Base-by-base conservation (phyloP, 35 echinoderm and acorn worm genomes). In the Stichopus chloronotus region DNA sequence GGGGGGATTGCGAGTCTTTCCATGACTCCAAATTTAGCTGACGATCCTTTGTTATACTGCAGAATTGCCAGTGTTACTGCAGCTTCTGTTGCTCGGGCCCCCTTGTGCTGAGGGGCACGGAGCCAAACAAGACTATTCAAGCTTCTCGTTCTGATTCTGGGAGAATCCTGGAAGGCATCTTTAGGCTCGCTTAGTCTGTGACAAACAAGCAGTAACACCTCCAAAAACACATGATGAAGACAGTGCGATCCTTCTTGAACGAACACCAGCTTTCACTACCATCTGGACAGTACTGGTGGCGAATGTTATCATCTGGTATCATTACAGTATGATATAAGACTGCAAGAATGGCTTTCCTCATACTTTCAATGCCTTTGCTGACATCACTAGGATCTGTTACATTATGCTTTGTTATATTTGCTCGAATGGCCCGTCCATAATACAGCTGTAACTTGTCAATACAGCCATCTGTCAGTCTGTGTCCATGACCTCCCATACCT, bases 51-150 rank as follows among this genome's bases (percentile, higher is more conserved):
- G 83, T 56, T 87, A 58, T 58, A 87, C 23, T 87, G 83, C 83
- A 87, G 16, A 19, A 87, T 87, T 58, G 53, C 55, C 23, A 87
- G 23, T 57, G 23, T 87, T 19, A 52, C 81, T 55, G 81, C 83
- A 58, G 55, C 16, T 87, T 87, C 58, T 2, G 83, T 87, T 55
- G 83, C 4, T 3, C 14, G 7, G 23, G 83, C 52, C 16, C 83
- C 83, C 53, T 55, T 57, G 58, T 87, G 83, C 16, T 58, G 55
- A 25, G 83, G 83, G 9, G 83, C 83, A 58, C 83, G 83, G 9
- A 87, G 83, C 83, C 83, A 87, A 12, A 87, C 83, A 87, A 58
- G 83, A 87, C 83, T 87, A n/a, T 87, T 58, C 54, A 87, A 61
- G 23, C 83, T n/a, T 87, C 52, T 87, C 83, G 5, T 87, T 87